Percentiles rank a stretch among this genome's conserved stretches.
Evolutionary conservation across 92 coral and sea anemone species (phyloP).

Genomic region (Bergia sp.): DNA sequence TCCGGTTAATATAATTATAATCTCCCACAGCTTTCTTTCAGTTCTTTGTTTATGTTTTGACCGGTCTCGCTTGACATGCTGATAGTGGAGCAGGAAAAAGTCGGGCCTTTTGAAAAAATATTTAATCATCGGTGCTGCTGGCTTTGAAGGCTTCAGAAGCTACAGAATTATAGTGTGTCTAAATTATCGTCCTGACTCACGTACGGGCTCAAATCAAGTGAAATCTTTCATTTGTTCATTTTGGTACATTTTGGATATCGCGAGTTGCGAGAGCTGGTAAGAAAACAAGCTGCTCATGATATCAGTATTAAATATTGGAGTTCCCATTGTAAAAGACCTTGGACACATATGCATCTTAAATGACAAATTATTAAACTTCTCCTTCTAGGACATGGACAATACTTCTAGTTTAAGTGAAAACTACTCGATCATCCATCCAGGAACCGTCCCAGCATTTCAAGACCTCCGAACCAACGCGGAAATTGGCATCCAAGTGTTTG

Average conservation of each 20-base stretch:
- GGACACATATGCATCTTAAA: neutral
- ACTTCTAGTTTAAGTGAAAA: neutral
- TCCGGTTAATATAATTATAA: neutral
- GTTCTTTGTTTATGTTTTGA: too few relatives aligned
- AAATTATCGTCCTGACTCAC: neutral
- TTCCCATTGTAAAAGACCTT: too few relatives aligned
- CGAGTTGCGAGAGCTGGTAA: neutral
- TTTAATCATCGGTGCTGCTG: neutral
- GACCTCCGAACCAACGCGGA: slow-evolving; percentile 23
- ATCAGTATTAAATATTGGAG: too few relatives aligned
- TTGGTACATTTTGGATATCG: neutral
- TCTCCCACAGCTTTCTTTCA: neutral
- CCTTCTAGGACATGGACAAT: slow-evolving; percentile 8
- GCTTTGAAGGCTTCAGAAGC: neutral
- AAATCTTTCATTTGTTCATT: neutral
- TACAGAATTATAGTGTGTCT: neutral
- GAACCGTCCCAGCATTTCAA: neutral
- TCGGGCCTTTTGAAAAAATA: neutral
- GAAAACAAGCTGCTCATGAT: too few relatives aligned
- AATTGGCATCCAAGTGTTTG: slow-evolving; percentile 16
- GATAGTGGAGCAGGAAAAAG: neutral
- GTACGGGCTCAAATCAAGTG: too few relatives aligned
- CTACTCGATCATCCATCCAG: neutral
- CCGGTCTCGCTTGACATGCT: too few relatives aligned
- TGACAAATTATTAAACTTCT: neutral